These are phyloP conservation scores for Mustela lutreola DNA, from an alignment of 2,113 vertebrate genomes.

Conservation along the genomic window DNA sequence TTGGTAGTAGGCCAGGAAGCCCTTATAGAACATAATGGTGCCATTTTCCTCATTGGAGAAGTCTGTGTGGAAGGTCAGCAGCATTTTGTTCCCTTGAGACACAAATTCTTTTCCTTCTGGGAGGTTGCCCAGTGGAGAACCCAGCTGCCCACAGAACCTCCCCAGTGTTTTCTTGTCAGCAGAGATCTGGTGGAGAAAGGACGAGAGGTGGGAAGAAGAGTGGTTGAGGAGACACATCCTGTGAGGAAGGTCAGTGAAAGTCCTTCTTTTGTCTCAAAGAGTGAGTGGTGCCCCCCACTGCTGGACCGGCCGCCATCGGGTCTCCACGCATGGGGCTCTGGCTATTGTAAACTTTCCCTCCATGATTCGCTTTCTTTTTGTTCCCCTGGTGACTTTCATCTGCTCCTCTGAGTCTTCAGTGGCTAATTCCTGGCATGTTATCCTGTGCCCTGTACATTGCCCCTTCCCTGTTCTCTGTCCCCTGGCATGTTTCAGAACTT, in stretches of 20 bases:
- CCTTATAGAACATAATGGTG: conserved; percentile 86
- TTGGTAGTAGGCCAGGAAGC: conserved; percentile 94
- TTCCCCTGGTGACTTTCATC: neutral
- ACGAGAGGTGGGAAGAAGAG: neutral
- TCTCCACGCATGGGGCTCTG: neutral
- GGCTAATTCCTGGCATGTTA: neutral
- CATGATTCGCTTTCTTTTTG: neutral
- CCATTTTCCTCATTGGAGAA: conserved; percentile 92
- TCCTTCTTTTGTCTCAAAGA: neutral
- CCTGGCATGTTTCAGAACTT: neutral
- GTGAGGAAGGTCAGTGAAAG: rapidly evolving
- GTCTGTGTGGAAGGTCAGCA: conserved; percentile 91
- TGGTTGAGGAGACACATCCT: neutral
- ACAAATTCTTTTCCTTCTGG: conserved; percentile 89
- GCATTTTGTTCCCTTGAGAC: conserved; percentile 91
- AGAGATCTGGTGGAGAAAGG: conserved; percentile 88
- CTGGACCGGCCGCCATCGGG: neutral
- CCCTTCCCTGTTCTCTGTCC: neutral
- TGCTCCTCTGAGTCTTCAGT: neutral
- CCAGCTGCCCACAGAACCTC: conserved; percentile 92
- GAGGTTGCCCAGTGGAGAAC: conserved; percentile 87
- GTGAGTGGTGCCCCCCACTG: rapidly evolving
- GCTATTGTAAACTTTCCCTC: neutral
- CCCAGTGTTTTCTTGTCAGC: conserved; percentile 90
- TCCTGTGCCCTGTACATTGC: neutral